Evolutionary conservation across 2,888 invertebrate species (phyloP).

Genomic region (Vesta saturnalis): DNA sequence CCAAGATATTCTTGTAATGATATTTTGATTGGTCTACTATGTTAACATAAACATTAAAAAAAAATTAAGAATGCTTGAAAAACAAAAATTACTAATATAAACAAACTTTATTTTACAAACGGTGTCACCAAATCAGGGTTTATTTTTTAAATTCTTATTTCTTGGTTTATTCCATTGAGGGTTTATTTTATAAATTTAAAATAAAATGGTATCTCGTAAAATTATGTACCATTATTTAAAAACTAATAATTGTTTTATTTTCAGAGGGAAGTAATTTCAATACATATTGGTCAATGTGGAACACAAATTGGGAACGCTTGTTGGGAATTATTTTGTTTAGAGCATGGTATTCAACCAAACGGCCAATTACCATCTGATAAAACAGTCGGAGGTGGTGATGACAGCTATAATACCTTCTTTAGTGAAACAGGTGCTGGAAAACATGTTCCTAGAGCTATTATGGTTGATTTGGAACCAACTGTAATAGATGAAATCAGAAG

Average conservation of each 20-base stretch:
- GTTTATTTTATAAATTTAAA: neutral
- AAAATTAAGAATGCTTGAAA: too few species aligned
- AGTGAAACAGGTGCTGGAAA: slow-evolving; percentile 82
- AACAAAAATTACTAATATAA: too few species aligned
- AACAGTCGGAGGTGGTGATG: slow-evolving; percentile 68
- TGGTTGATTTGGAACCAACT: slow-evolving; percentile 9
- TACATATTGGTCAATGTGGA: slow-evolving; percentile 83
- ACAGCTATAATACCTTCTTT: slow-evolving; percentile 72
- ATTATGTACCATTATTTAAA: slow-evolving; percentile 57
- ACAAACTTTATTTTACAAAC: neutral
- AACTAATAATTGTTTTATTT: slow-evolving; percentile 24
- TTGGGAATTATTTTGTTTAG: slow-evolving; percentile 71
- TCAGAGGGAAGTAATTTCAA: slow-evolving; percentile 81
- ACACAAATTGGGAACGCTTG: slow-evolving; percentile 81
- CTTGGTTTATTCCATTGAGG: too few species aligned
- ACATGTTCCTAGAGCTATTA: slow-evolving; percentile 11
- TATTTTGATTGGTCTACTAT: too few species aligned
- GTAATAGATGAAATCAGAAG: slow-evolving; percentile 67
- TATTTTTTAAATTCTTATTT: neutral
- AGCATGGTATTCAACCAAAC: slow-evolving; percentile 73
- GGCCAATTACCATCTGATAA: slow-evolving; percentile 67
- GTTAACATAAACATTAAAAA: too few species aligned
- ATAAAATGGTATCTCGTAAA: slow-evolving; percentile 47
- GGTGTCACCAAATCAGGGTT: neutral
- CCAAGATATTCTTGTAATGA: too few species aligned